These are phyloP conservation scores for Neolamprologus sp. DNA, from an alignment of 2,113 vertebrate genomes.

Conservation along the genomic window DNA sequence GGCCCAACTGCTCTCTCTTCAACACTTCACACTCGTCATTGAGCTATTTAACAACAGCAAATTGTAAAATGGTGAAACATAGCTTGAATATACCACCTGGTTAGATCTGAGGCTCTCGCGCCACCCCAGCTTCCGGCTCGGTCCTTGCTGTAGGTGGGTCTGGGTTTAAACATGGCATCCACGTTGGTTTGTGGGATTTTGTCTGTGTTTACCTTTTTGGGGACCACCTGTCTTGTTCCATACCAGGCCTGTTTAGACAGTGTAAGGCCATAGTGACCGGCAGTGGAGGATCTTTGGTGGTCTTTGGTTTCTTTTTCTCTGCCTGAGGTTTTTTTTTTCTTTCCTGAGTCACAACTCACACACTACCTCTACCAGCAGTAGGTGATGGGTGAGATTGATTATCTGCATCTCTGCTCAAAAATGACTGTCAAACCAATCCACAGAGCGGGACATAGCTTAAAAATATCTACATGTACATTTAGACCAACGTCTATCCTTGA, in stretches of 20 bases:
- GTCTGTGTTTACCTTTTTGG: constrained; percentile 24
- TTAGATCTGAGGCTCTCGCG: constrained; percentile 1
- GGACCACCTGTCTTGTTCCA: constrained; percentile 59
- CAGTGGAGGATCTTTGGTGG: constrained; percentile 34
- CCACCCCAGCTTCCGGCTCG: neutral
- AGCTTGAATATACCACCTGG: constrained; percentile 28
- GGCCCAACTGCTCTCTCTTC: constrained; percentile 8
- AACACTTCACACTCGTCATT: constrained; percentile 5
- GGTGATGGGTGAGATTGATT: neutral
- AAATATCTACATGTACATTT: neutral
- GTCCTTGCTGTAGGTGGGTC: constrained; percentile 5
- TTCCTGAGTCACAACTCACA: neutral
- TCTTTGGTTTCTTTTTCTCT: constrained; percentile 40
- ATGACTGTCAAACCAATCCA: neutral
- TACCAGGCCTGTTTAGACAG: constrained; percentile 16
- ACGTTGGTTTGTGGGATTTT: constrained; percentile 23
- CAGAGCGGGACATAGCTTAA: neutral
- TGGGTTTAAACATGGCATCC: neutral
- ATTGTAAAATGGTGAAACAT: neutral
- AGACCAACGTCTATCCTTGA: neutral
- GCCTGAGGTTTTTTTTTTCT: neutral
- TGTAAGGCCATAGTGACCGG: neutral
- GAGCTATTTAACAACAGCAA: constrained; percentile 14
- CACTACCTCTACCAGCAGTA: neutral
- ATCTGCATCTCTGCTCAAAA: neutral